Evolutionary conservation across 2,888 invertebrate species (phyloP), one percentile per base, ranked within the genome.

Genomic region (Chydorus sphaericus): DNA sequence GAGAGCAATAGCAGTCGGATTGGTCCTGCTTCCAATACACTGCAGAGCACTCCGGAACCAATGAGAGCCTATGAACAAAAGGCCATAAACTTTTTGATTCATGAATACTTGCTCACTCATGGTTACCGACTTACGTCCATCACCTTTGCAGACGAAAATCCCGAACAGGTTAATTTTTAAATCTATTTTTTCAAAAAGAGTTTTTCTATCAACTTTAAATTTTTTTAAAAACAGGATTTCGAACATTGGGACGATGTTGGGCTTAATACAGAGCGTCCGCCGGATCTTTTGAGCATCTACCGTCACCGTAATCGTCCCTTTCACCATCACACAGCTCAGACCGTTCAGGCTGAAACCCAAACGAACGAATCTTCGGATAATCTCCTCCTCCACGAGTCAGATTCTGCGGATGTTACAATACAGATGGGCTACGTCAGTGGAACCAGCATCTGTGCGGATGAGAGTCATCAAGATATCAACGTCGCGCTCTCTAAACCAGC

Each of bases 181-280:
- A 38, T 14, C 2, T n/a, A n/a, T 18, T 38, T 28, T 48, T 20
- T 56, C 2, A 16, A 36, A 31, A 10, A 20, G 33, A 39, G 18
- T 48, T 38, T n/a, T 23, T 56, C 26, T 55, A 28, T 37, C 33
- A 20, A 38, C 38, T 20, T 54, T 54, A 52, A 37, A 52, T 30
- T 14, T 48, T 53, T 14, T 14, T 23, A 39, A 11, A 61, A 59
- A 16, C 62, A 83, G 80, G 87, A 88, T 70, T 87, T 88, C 73
- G 88, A 89, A 71, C 86, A 88, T 67, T 90, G 90, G 90, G 87
- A 89, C 69, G 89, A 89, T 71, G 88, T 90, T 14, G 89, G 90
- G 1, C 72, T 90, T 44, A 89, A 90, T 67, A 83, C 86, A 69
- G 78, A 86, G 1, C 80, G 85, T 63, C 89, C 88, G 28, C 79